A percentile compares a stretch with the other conserved stretches of the same genome.
Evolutionary conservation across 2,888 invertebrate species (phyloP).

Genomic region (Pocota personata): DNA sequence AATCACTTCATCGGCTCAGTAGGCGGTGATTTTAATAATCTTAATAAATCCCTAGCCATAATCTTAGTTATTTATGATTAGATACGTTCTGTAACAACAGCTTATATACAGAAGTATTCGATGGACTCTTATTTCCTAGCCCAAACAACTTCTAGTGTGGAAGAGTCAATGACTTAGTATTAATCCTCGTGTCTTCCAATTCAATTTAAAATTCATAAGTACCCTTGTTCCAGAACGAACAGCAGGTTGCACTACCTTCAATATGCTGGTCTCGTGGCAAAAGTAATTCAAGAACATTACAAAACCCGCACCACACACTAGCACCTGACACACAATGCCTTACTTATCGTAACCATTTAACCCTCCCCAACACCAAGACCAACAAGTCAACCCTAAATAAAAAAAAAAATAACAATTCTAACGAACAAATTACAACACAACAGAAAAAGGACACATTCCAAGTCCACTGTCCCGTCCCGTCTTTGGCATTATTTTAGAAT

Average conservation of each 20-base stretch:
- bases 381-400: constrained; percentile 59
- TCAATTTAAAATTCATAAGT: constrained; percentile 34
- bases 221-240: constrained; percentile 3
- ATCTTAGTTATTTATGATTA: no score
- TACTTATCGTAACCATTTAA: constrained; percentile 6
- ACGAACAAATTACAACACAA: constrained; percentile 64
- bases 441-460: constrained; percentile 62
- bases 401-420: constrained; percentile 29
- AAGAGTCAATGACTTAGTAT: not conserved
- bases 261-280: constrained; percentile 70
- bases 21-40: no score
- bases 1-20: no score
- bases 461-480: constrained; percentile 35
- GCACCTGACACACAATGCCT: constrained; percentile 52
- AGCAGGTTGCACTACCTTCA: constrained; percentile 55
- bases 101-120: no score
- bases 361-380: constrained; percentile 26
- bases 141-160: no score
- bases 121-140: no score
- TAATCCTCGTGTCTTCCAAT: not conserved
- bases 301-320: constrained; percentile 44
- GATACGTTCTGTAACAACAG: no score
- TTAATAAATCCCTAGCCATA: no score
- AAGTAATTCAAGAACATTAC: constrained; percentile 39
- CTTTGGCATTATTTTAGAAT: constrained; percentile 42